Conservation (phyloP, 2,888 invertebrate species). For the Byasa hedistus region DNA sequence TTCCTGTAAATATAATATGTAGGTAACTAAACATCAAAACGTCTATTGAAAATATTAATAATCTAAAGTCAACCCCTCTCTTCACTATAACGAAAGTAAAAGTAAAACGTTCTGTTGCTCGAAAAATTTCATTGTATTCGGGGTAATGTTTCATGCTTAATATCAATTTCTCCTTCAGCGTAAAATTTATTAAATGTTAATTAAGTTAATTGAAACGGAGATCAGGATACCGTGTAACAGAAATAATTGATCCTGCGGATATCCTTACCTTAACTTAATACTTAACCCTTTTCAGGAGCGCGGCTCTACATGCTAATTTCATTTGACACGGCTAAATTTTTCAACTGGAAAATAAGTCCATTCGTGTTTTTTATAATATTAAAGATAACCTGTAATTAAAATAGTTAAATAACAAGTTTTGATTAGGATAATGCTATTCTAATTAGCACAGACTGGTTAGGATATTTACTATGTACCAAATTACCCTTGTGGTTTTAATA, state of each 20-base stretch:
- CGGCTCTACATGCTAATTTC: conserved; percentile 19
- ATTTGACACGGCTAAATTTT: conserved; percentile 19
- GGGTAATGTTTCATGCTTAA: neutral
- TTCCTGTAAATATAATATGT: too few species aligned
- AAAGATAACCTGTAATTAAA: neutral
- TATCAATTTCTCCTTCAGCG: neutral
- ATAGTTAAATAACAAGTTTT: too few species aligned
- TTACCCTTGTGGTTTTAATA: too few species aligned
- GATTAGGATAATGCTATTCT: too few species aligned
- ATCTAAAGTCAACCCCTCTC: too few species aligned
- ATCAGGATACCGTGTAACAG: conserved; percentile 11
- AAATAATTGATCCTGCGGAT: conserved; percentile 18
- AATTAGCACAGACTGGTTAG: too few species aligned
- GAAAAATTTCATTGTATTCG: neutral
- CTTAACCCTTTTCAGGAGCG: conserved; percentile 22
- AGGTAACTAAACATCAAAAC: too few species aligned
- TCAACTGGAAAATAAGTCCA: conserved; percentile 22
- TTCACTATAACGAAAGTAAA: too few species aligned
- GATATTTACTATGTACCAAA: too few species aligned
- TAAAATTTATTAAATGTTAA: neutral
- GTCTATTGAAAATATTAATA: too few species aligned
- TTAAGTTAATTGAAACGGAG: conserved; percentile 12
- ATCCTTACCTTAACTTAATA: conserved; percentile 15
- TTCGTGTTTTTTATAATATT: neutral
- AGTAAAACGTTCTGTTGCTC: neutral